These are phyloP conservation scores for Oncorhynchus clarkii DNA, from an alignment of 2,113 vertebrate genomes.

Conservation along the genomic window DNA sequence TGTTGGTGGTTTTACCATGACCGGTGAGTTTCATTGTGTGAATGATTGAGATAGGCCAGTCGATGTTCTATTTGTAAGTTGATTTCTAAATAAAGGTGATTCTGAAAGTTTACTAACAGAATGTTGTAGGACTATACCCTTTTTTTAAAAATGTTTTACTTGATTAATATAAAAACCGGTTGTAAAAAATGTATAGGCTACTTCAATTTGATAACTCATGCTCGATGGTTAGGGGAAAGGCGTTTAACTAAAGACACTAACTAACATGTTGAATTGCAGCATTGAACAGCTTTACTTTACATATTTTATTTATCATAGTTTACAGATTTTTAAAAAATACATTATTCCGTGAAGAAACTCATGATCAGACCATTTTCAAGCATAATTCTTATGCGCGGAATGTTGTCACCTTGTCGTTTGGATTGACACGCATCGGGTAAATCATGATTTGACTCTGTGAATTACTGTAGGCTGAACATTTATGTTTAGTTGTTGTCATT, in stretches of 20 bases:
- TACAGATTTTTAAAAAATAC: neutral
- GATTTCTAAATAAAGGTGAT: neutral
- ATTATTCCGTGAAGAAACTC: neutral
- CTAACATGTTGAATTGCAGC: too few species aligned
- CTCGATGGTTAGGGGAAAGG: too few species aligned
- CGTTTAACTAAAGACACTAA: too few species aligned
- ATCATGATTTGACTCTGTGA: neutral
- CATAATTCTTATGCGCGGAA: neutral
- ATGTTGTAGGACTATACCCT: too few species aligned
- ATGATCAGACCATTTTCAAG: neutral
- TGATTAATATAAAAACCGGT: too few species aligned
- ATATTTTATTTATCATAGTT: too few species aligned
- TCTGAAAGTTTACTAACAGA: too few species aligned
- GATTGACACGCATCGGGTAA: neutral
- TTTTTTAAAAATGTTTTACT: too few species aligned
- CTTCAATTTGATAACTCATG: too few species aligned
- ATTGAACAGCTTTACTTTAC: neutral
- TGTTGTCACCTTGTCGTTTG: neutral
- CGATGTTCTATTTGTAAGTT: neutral
- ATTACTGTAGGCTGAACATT: neutral
- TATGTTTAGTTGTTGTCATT: slow-evolving; percentile 42
- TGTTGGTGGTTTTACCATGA: slow-evolving; percentile 98
- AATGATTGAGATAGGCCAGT: neutral
- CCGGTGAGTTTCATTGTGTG: slow-evolving; percentile 75
- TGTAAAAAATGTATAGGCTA: too few species aligned